Evolutionary conservation across 2,888 invertebrate species (phyloP).

Genomic region (Syrphus vitripennis): DNA sequence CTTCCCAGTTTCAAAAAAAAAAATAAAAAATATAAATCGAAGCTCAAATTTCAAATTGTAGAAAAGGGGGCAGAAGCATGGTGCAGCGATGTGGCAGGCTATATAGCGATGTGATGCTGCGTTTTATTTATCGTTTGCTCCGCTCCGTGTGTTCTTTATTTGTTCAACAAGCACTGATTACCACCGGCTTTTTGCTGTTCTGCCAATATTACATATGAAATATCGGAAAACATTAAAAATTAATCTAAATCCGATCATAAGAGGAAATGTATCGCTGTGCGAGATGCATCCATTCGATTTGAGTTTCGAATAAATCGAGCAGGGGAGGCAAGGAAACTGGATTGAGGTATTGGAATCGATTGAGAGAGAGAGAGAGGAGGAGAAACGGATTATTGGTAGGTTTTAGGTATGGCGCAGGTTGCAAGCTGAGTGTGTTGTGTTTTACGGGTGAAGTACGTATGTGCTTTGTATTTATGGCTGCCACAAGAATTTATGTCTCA

Average conservation of each 20-base stretch:
- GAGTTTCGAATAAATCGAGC: slow-evolving; percentile 28
- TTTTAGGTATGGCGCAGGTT: slow-evolving; percentile 23
- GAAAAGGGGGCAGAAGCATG: slow-evolving; percentile 35
- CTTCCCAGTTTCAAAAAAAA: neutral
- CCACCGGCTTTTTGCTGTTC: slow-evolving; percentile 67
- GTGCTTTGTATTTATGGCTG: slow-evolving; percentile 65
- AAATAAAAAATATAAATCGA: neutral
- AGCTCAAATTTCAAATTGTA: neutral
- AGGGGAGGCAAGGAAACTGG: neutral
- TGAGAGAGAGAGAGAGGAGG: slow-evolving; percentile 18
- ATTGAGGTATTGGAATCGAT: slow-evolving; percentile 35
- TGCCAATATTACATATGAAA: slow-evolving; percentile 70
- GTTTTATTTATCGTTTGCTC: slow-evolving; percentile 67
- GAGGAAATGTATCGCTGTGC: slow-evolving; percentile 69
- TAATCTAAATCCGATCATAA: slow-evolving; percentile 72
- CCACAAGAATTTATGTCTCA: slow-evolving; percentile 79
- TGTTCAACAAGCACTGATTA: slow-evolving; percentile 72
- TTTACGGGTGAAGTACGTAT: neutral
- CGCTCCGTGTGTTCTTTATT: slow-evolving; percentile 71
- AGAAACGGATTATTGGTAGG: neutral
- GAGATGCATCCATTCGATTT: slow-evolving; percentile 54
- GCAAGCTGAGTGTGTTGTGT: neutral
- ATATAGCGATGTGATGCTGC: slow-evolving; percentile 59
- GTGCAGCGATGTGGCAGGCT: too few relatives aligned
- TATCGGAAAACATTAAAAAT: slow-evolving; percentile 72